Percentiles rank a stretch among this genome's conserved stretches.
phyloP scores from a whole-genome alignment of 2,888 invertebrate genomes.

The Drosophila birchii region DNA sequence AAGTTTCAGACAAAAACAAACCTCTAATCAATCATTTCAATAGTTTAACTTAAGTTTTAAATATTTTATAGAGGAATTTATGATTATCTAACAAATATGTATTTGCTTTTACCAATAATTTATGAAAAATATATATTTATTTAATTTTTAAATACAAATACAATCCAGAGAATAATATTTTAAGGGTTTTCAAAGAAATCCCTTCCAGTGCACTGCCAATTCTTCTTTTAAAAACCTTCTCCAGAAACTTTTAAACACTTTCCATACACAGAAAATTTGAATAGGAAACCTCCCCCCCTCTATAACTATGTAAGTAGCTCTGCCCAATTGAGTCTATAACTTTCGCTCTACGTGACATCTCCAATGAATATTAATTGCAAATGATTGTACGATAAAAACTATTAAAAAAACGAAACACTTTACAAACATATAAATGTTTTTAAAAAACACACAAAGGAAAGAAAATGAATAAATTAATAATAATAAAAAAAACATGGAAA shows the following conservation, averaged over 20 bases:
- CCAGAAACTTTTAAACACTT: background rate
- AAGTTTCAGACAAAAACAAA: background rate
- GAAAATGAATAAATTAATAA: conserved; percentile 70
- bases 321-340: conserved; percentile 52
- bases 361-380: conserved; percentile 66
- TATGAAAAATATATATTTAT: background rate
- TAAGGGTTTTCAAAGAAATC: background rate
- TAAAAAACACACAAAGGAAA: conserved; percentile 56
- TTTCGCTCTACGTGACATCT: conserved; percentile 61
- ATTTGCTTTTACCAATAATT: background rate
- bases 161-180: background rate
- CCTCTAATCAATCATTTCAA: background rate
- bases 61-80: background rate
- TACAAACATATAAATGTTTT: conserved; percentile 73
- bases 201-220: conserved; percentile 19
- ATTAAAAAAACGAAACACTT: conserved; percentile 14
- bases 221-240: background rate
- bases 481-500: conserved; percentile 67
- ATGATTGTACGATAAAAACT: conserved; percentile 58
- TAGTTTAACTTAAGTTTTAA: background rate
- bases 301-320: conserved; percentile 64
- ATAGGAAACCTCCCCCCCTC: conserved; percentile 10
- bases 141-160: background rate
- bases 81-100: background rate
- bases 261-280: background rate